Base-by-base conservation (phyloP, 2,113 vertebrate species). In the Mesembrinibis cayennensis region DNA sequence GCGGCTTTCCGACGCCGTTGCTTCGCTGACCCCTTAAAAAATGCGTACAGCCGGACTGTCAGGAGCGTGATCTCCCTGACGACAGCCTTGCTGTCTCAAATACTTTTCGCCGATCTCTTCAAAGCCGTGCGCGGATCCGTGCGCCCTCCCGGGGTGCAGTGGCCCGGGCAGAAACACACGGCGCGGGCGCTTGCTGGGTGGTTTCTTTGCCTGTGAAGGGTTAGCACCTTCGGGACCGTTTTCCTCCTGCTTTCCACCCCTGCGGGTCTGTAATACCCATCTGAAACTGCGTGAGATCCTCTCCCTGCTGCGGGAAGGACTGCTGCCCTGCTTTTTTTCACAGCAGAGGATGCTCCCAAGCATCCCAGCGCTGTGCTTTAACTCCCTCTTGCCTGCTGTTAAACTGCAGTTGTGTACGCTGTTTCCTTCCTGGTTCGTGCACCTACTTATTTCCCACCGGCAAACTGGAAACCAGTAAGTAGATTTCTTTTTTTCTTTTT, bases 51-150 rank as follows among this genome's bases (percentile, higher is more conserved):
- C 58, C 0, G 9, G 50, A 13, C 7, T 2, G 32, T 2, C 6
- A 2, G 70, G 42, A 88, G 52, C 4, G 3, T 0, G 40, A 11
- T 11, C 69, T 59, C 71, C 87, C 63, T 53, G 30, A 11, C 12
- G 5, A n/a, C 69, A 25, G 74, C 74, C 23, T 49, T 2, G 13
- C 69, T 38, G 11, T 3, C 56, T 67, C 52, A 13, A 5, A 32
- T 16, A 8, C 88, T 79, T 55, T 9, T n/a, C 1, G 2, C 20
- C 0, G 8, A 19, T 22, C 44, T 7, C 53, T 26, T 26, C 2
- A 4, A 34, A 80, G 86, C 74, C 0, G 3, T 0, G 29, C 7
- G 4, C 1, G 2, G 50, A 49, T 26, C 71, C 8, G 2, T 1
- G 18, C 5, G 10, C 49, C 36, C 52, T 50, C 11, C 20, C 0